A percentile compares a stretch with the other conserved stretches of the same genome.
Evolutionary conservation across 1,140 invertebrate species (phyloP).

Genomic region (Berghia stephanieae): DNA sequence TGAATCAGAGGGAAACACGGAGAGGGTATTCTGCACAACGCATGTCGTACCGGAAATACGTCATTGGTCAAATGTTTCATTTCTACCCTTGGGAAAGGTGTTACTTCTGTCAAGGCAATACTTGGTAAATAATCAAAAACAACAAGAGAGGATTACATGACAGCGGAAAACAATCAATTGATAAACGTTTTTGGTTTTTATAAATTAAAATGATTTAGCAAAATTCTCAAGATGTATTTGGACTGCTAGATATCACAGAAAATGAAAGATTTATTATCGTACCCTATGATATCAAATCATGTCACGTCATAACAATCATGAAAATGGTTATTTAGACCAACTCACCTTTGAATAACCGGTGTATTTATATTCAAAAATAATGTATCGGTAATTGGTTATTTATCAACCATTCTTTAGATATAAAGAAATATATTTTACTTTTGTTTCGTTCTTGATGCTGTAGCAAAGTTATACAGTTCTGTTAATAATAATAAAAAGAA

Average conservation of each 20-base stretch:
- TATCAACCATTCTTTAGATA: too few relatives aligned
- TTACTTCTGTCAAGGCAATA: background rate
- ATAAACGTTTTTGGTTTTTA: background rate
- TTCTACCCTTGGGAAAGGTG: background rate
- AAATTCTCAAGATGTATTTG: background rate
- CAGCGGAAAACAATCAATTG: background rate
- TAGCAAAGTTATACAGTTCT: too few relatives aligned
- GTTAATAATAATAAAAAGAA: too few relatives aligned
- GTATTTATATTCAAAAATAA: too few relatives aligned
- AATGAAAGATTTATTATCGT: too few relatives aligned
- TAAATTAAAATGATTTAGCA: background rate
- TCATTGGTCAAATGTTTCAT: background rate
- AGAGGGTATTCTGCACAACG: conserved; percentile 18
- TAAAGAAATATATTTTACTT: too few relatives aligned
- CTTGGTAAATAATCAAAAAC: background rate
- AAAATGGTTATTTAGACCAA: too few relatives aligned
- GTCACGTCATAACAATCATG: too few relatives aligned
- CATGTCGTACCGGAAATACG: conserved; percentile 13
- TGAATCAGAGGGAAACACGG: background rate
- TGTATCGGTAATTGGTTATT: too few relatives aligned
- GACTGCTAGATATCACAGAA: background rate
- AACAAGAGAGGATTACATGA: background rate
- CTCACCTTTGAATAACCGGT: too few relatives aligned
- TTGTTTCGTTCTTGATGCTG: too few relatives aligned
- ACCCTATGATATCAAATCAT: too few relatives aligned